These are phyloP conservation scores for Sinocyclocheilus rhinocerous DNA, from an alignment of 2,113 vertebrate species.

Conservation along the genomic window DNA sequence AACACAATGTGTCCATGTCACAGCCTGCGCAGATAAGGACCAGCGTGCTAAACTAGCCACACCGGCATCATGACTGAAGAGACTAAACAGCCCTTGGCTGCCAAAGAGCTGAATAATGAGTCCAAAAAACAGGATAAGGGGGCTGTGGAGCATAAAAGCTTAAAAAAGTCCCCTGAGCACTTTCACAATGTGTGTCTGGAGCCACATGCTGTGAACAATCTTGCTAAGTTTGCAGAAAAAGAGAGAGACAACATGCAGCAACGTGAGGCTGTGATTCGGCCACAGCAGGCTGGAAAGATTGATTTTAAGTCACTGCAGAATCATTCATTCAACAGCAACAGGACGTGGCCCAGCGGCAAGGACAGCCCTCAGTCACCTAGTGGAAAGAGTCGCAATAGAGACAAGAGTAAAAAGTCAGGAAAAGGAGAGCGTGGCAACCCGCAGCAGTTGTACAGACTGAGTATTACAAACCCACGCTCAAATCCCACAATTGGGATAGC, in stretches of 20 bases:
- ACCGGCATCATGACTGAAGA: slow-evolving; percentile 88
- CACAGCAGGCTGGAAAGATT: slow-evolving; percentile 83
- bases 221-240: slow-evolving; percentile 72
- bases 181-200: slow-evolving; percentile 70
- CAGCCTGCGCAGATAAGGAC: slow-evolving; percentile 74
- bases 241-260: slow-evolving; percentile 81
- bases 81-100: slow-evolving; percentile 81
- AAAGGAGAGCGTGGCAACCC: slow-evolving; percentile 81
- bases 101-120: slow-evolving; percentile 75
- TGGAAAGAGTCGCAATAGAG: slow-evolving; percentile 78
- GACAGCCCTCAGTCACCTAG: slow-evolving; percentile 78
- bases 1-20: slow-evolving; percentile 76
- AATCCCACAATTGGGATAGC: slow-evolving; percentile 86
- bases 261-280: slow-evolving; percentile 87
- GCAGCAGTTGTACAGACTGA: slow-evolving; percentile 86
- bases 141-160: slow-evolving; percentile 76
- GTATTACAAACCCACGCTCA: slow-evolving; percentile 78
- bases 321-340: slow-evolving; percentile 76
- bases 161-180: slow-evolving; percentile 65
- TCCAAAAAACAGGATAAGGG: slow-evolving; percentile 80
- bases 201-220: slow-evolving; percentile 65
- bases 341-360: slow-evolving; percentile 80
- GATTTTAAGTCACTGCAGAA: slow-evolving; percentile 85
- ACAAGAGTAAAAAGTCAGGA: slow-evolving; percentile 76
- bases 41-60: slow-evolving; percentile 70